These are phyloP conservation scores for Vanessa tameamea DNA, from an alignment of 1,140 invertebrate species.

Conservation along the genomic window DNA sequence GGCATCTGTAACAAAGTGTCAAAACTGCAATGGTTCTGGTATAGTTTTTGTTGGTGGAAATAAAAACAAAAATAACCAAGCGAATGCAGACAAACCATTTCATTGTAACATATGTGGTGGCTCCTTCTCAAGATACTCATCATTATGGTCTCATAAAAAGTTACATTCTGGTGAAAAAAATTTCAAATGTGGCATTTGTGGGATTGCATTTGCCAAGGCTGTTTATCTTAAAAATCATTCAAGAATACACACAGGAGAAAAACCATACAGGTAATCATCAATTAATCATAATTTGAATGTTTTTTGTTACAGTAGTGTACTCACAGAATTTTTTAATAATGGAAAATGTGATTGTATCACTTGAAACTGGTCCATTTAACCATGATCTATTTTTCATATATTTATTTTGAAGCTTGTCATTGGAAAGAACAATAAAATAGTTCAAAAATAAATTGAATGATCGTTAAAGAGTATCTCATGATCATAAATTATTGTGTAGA, in stretches of 20 bases:
- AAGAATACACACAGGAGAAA: conserved; percentile 90
- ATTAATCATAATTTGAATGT: background rate
- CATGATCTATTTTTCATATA: too few relatives aligned
- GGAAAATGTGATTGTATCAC: too few relatives aligned
- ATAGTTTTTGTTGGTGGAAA: conserved; percentile 89
- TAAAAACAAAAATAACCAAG: conserved; percentile 75
- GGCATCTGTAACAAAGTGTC: conserved; percentile 91
- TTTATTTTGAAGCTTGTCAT: too few relatives aligned
- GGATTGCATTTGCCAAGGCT: conserved; percentile 94
- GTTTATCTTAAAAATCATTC: conserved; percentile 96
- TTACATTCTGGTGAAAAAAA: conserved; percentile 93
- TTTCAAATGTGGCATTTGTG: conserved; percentile 95
- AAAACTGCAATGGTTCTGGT: conserved; percentile 92
- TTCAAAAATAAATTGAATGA: too few relatives aligned
- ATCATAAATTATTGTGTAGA: too few relatives aligned
- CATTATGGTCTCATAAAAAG: conserved; percentile 92
- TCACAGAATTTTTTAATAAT: too few relatives aligned
- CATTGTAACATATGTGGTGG: conserved; percentile 93
- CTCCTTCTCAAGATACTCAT: conserved; percentile 90
- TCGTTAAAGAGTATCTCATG: too few relatives aligned
- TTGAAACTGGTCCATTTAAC: too few relatives aligned
- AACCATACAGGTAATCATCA: conserved; percentile 86
- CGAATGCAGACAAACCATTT: conserved; percentile 88
- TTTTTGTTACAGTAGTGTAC: background rate
- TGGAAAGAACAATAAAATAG: too few relatives aligned